Percentiles rank a stretch among this genome's conserved stretches.
Evolutionary conservation across 1,140 invertebrate genomes (phyloP).

Genomic region (Muscidifurax raptorellus): DNA sequence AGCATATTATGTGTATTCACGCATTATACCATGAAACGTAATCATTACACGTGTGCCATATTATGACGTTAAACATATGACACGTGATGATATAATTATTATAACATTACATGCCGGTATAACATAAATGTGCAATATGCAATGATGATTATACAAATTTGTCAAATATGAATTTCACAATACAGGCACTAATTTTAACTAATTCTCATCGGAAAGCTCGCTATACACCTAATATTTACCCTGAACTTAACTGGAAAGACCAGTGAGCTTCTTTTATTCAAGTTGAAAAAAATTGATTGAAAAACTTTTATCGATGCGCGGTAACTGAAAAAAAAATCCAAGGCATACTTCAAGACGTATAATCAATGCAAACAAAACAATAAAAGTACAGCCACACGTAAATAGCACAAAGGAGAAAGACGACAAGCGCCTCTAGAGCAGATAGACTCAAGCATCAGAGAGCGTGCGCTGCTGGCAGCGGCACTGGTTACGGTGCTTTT

Average conservation of each 20-base stretch:
- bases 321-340: too few species aligned
- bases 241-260: too few species aligned
- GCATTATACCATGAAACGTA: not conserved
- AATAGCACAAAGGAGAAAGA: constrained; percentile 5
- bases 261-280: too few species aligned
- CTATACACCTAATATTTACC: too few species aligned
- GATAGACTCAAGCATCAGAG: not conserved
- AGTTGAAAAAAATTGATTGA: too few species aligned
- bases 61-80: not conserved
- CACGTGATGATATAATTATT: not conserved
- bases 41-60: not conserved
- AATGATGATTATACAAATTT: not conserved
- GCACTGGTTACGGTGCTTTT: constrained; percentile 69
- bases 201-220: too few species aligned
- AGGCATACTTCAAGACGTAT: too few species aligned
- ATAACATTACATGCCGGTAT: not conserved
- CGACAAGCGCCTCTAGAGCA: not conserved
- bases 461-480: constrained; percentile 55
- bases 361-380: not conserved
- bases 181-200: too few species aligned
- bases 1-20: not conserved
- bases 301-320: too few species aligned
- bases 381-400: not conserved
- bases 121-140: not conserved
- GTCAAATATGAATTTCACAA: too few species aligned